Percentiles rank a stretch among this genome's conserved stretches.
Evolutionary conservation across 2,113 vertebrate species (phyloP).

Genomic region (Mormyrus iriodes): DNA sequence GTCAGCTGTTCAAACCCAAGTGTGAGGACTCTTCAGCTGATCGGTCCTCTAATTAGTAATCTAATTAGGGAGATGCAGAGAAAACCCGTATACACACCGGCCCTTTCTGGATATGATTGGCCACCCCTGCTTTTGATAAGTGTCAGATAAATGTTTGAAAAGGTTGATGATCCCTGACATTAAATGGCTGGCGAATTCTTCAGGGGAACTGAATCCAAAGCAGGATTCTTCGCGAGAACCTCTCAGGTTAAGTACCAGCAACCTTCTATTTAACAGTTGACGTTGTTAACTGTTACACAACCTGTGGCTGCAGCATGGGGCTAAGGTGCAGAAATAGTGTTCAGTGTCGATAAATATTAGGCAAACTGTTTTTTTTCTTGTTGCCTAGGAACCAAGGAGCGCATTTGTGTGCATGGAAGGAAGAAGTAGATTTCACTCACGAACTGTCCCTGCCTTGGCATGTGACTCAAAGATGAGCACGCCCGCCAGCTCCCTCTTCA

Average conservation of each 20-base stretch:
- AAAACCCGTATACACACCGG: no score
- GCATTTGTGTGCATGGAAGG: neutral
- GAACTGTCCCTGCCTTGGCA: conserved; percentile 87
- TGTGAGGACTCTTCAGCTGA: no score
- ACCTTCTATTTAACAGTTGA: neutral
- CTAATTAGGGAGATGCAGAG: no score
- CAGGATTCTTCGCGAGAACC: neutral
- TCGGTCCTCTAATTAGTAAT: no score
- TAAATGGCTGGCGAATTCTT: neutral
- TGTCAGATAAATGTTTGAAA: neutral
- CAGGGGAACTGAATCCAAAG: neutral
- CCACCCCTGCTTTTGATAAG: no score
- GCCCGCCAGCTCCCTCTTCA: conserved; percentile 86
- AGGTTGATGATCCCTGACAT: neutral
- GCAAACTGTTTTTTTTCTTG: neutral
- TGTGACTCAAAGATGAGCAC: conserved; percentile 96
- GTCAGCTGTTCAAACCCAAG: no score
- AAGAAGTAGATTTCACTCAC: conserved; percentile 67
- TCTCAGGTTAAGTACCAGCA: neutral
- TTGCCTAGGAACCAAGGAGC: neutral
- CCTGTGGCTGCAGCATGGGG: neutral
- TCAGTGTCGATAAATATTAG: neutral
- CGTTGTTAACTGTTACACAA: neutral
- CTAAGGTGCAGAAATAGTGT: neutral
- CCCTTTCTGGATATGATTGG: no score